These are phyloP conservation scores for Seira sanloemensis DNA, from an alignment of 2,888 invertebrate species.

Conservation along the genomic window DNA sequence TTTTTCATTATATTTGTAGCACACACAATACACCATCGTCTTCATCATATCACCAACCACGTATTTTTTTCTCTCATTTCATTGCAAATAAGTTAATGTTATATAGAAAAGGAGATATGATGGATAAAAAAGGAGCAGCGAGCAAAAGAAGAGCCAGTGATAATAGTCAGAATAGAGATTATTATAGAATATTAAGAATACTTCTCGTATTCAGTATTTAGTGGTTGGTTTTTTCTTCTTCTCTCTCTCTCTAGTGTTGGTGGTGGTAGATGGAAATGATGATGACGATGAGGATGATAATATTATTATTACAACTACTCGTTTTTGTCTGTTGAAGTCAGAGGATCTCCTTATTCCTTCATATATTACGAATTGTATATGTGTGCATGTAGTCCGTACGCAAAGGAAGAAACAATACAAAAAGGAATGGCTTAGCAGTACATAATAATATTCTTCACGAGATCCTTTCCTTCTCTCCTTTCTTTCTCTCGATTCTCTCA, in stretches of 20 bases:
- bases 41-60: slow-evolving; percentile 18
- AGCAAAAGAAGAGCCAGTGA: background rate
- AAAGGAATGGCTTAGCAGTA: no score
- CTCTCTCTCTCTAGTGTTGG: background rate
- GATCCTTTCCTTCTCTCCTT: slow-evolving; percentile 16
- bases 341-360: slow-evolving; percentile 30
- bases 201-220: slow-evolving; percentile 3
- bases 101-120: slow-evolving; percentile 18
- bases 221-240: slow-evolving; percentile 8
- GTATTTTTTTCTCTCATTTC: slow-evolving; percentile 16
- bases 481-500: slow-evolving; percentile 21
- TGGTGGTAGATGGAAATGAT: slow-evolving; percentile 41
- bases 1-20: slow-evolving; percentile 4
- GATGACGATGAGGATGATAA: slow-evolving; percentile 41
- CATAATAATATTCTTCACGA: background rate
- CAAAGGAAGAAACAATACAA: background rate
- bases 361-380: slow-evolving; percentile 1
- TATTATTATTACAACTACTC: slow-evolving; percentile 45
- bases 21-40: slow-evolving; percentile 24
- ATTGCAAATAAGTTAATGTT: slow-evolving; percentile 14
- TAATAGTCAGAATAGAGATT: slow-evolving; percentile 22
- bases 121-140: slow-evolving; percentile 22
- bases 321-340: slow-evolving; percentile 52
- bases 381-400: background rate
- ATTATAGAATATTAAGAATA: slow-evolving; percentile 27